Evolutionary conservation across 2,113 vertebrate species (phyloP).

Genomic region (Amazona vittata): DNA sequence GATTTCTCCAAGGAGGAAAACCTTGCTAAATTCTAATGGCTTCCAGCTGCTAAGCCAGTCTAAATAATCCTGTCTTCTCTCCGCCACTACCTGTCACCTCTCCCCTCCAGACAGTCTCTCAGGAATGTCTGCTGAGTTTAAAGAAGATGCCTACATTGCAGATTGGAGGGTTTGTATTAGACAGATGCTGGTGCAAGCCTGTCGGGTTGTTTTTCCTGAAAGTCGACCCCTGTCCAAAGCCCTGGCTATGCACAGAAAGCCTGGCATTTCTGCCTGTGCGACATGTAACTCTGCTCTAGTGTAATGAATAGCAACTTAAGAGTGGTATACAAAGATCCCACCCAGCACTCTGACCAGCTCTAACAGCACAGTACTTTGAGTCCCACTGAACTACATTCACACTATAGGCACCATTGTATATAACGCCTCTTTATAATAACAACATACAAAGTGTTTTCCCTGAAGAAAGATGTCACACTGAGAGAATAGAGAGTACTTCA

Average conservation of each 20-base stretch:
- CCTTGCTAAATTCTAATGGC: constrained; percentile 24
- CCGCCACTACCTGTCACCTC: not conserved
- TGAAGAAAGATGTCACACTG: constrained; percentile 51
- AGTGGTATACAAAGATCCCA: not conserved
- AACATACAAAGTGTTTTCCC: constrained; percentile 47
- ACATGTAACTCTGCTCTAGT: not conserved
- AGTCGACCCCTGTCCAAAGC: not conserved
- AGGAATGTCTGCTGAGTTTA: not conserved
- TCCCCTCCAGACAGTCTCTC: not conserved
- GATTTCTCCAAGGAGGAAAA: constrained; percentile 17
- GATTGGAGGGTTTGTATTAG: not conserved
- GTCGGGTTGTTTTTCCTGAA: not conserved
- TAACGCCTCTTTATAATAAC: not conserved
- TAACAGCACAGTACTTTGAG: not conserved
- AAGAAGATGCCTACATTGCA: not conserved
- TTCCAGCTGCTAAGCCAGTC: constrained; percentile 35
- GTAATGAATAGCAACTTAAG: not conserved
- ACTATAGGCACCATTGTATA: constrained; percentile 45
- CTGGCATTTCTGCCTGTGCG: not conserved
- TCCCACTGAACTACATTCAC: not conserved
- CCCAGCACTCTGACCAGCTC: not conserved
- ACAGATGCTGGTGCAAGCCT: not conserved
- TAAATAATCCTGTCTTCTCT: constrained; percentile 8
- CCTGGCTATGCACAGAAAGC: not conserved
- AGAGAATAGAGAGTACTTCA: constrained; percentile 47